A percentile compares a stretch with the other conserved stretches of the same genome.
phyloP scores from a whole-genome alignment of 2,888 invertebrate genomes.

The Ischnura elegans region DNA sequence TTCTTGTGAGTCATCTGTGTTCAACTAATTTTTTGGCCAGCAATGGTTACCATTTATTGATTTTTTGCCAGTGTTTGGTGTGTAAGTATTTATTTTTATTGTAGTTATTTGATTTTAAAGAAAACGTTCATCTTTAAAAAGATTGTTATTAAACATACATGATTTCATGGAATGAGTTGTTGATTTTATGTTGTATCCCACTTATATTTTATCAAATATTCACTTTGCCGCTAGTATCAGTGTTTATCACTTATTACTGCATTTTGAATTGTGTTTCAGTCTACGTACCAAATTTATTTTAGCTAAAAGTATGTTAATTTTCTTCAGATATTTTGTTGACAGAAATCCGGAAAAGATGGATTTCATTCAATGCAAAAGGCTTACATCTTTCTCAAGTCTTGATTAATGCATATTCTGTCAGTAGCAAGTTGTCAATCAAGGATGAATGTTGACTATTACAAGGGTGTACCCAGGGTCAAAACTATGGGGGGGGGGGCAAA shows the following conservation, averaged over 20 bases:
- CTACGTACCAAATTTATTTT: not conserved
- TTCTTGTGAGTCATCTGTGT: not conserved
- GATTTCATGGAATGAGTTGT: not conserved
- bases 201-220: not conserved
- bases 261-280: not conserved
- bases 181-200: not conserved
- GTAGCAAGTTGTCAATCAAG: no score
- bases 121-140: not conserved
- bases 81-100: constrained; percentile 12
- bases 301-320: not conserved
- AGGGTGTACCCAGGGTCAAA: no score
- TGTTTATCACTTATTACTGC: not conserved
- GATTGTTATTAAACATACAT: constrained; percentile 5
- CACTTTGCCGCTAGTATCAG: not conserved
- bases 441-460: no score
- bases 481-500: no score
- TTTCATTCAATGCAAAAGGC: no score
- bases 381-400: no score
- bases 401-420: no score
- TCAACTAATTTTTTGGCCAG: not conserved
- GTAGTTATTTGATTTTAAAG: constrained; percentile 1
- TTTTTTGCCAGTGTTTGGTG: constrained; percentile 8
- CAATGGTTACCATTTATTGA: not conserved
- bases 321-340: no score
- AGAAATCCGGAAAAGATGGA: no score